phyloP scores from a whole-genome alignment of 1,140 invertebrate species.

The Microplitis demolitor region DNA sequence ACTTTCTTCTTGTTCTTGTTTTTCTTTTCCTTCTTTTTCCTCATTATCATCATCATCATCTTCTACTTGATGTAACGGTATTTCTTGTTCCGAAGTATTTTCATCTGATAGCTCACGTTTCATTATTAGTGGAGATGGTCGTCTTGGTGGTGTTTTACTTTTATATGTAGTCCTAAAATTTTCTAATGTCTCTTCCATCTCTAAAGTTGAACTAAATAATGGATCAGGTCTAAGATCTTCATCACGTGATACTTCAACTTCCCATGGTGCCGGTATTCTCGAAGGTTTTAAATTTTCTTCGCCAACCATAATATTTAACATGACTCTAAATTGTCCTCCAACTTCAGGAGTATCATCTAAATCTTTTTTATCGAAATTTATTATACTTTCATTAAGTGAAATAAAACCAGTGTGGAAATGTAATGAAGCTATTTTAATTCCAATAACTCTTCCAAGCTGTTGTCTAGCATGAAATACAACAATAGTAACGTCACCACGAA shows the following conservation, averaged over 20 bases:
- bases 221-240: conserved; percentile 62
- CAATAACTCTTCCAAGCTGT: conserved; percentile 79
- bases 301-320: conserved; percentile 75
- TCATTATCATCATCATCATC: background rate
- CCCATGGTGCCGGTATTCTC: conserved; percentile 75
- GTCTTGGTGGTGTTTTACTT: background rate
- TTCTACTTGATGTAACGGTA: conserved; percentile 15
- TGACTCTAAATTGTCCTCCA: conserved; percentile 75
- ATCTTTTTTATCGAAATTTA: conserved; percentile 78
- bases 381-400: conserved; percentile 70
- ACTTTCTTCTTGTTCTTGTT: conserved; percentile 5
- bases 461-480: conserved; percentile 85
- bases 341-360: conserved; percentile 78
- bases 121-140: background rate
- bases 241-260: conserved; percentile 58
- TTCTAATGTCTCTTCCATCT: conserved; percentile 82
- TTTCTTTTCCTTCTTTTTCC: background rate
- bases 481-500: conserved; percentile 84
- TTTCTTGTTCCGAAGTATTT: conserved; percentile 10
- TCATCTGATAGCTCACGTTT: background rate
- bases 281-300: conserved; percentile 69
- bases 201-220: conserved; percentile 80
- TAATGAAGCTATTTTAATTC: conserved; percentile 86
- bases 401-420: conserved; percentile 91
- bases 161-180: conserved; percentile 67